Evolutionary conservation across 2,797 vertebrate species (phyloP).

Genomic region (Myripristis jacobus): DNA sequence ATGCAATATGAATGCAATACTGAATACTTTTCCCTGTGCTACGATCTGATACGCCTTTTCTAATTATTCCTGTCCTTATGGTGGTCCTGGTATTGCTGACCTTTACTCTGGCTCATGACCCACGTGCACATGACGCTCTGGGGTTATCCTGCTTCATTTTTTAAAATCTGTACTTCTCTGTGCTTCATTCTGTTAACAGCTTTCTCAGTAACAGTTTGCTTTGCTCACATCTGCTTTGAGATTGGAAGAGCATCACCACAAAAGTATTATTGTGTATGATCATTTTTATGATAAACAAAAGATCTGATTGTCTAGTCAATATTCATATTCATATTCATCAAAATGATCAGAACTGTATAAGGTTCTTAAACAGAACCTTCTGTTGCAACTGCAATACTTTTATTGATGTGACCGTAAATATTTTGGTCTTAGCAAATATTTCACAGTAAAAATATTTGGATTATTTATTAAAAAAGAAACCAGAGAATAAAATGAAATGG

Average conservation of each 20-base stretch:
- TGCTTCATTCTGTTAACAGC: constrained; percentile 57
- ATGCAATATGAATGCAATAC: constrained; percentile 29
- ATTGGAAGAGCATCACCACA: constrained; percentile 10
- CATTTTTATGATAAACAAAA: not conserved
- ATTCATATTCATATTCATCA: not conserved
- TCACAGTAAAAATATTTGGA: not conserved
- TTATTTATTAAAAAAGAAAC: not conserved
- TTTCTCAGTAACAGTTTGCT: constrained; percentile 18
- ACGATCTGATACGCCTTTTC: constrained; percentile 2
- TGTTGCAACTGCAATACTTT: not conserved
- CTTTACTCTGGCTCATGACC: constrained; percentile 28
- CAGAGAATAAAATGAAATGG: not conserved
- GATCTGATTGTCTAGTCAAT: not conserved
- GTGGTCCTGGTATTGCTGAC: constrained; percentile 52
- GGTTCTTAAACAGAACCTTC: not conserved
- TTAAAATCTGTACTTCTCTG: constrained; percentile 28
- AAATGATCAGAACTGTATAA: not conserved
- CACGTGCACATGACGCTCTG: not conserved
- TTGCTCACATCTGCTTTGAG: not conserved
- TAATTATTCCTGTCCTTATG: constrained; percentile 38
- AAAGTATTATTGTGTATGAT: not conserved
- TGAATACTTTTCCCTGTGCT: not conserved
- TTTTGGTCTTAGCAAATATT: no score
- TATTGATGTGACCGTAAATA: no score
- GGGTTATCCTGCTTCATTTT: constrained; percentile 31